phyloP scores from a whole-genome alignment of 2,113 vertebrate genomes.

The Gobius niger region DNA sequence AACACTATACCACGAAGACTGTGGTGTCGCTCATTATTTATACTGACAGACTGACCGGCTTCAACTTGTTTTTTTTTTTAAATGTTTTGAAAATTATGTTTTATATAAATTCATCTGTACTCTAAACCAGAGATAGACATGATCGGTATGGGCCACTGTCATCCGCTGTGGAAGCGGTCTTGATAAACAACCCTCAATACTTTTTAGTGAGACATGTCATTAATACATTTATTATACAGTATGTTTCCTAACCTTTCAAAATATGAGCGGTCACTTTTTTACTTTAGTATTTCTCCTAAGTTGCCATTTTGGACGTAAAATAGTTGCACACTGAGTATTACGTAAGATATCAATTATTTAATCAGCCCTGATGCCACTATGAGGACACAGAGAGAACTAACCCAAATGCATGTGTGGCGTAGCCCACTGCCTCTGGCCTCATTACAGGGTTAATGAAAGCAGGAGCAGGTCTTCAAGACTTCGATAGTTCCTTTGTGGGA shows the following conservation, averaged over 20 bases:
- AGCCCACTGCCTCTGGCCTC: slow-evolving; percentile 55
- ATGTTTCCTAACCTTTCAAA: background rate
- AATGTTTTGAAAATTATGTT: no score
- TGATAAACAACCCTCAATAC: no score
- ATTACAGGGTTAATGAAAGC: slow-evolving; percentile 69
- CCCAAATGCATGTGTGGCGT: slow-evolving; percentile 10
- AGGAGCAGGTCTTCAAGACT: slow-evolving; percentile 31
- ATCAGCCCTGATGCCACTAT: background rate
- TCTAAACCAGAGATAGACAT: no score
- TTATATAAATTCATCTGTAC: no score
- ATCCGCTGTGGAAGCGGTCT: no score
- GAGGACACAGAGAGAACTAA: slow-evolving; percentile 5
- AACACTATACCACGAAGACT: background rate
- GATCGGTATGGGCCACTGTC: no score
- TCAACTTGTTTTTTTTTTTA: no score
- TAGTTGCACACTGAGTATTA: background rate
- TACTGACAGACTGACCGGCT: no score
- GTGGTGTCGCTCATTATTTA: no score
- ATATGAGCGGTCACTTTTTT: background rate
- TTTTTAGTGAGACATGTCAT: background rate
- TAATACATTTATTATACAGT: background rate
- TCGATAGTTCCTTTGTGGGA: slow-evolving; percentile 13
- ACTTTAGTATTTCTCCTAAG: background rate
- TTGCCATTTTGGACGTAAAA: background rate
- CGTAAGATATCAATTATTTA: background rate